phyloP scores from a whole-genome alignment of 2,888 invertebrate species.

The Apotomis capreana region DNA sequence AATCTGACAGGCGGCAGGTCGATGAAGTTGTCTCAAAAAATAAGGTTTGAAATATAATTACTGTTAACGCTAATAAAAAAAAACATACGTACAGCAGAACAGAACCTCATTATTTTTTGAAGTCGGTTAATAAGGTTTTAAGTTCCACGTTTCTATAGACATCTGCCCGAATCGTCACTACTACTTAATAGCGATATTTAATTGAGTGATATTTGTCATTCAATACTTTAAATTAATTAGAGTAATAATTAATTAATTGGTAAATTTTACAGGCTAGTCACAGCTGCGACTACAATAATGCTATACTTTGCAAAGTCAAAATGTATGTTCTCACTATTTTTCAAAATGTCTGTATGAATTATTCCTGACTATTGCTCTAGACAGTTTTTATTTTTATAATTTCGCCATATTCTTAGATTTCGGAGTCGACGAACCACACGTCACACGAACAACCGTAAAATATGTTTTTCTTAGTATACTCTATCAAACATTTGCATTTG shows the following conservation, averaged over 20 bases:
- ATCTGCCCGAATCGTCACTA: too few relatives aligned
- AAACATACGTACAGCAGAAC: too few relatives aligned
- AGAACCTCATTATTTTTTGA: too few relatives aligned
- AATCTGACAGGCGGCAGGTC: neutral
- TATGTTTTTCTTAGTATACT: constrained; percentile 19
- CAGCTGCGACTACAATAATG: neutral
- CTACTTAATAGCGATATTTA: too few relatives aligned
- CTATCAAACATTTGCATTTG: constrained; percentile 36
- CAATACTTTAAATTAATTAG: too few relatives aligned
- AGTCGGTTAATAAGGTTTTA: too few relatives aligned
- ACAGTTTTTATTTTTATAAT: neutral
- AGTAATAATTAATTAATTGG: too few relatives aligned
- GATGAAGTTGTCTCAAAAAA: neutral
- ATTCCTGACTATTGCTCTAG: neutral
- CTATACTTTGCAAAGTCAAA: neutral
- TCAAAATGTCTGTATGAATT: too few relatives aligned
- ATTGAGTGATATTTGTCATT: too few relatives aligned
- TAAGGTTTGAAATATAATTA: constrained; percentile 8
- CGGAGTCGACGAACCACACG: constrained; percentile 18
- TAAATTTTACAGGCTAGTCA: too few relatives aligned
- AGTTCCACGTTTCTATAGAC: too few relatives aligned
- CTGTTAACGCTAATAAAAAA: constrained; percentile 10
- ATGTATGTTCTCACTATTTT: neutral
- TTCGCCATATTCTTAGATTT: neutral
- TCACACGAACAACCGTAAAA: constrained; percentile 5